Conservation (phyloP, 2,797 vertebrate species). For the Linurgus olivaceus region DNA sequence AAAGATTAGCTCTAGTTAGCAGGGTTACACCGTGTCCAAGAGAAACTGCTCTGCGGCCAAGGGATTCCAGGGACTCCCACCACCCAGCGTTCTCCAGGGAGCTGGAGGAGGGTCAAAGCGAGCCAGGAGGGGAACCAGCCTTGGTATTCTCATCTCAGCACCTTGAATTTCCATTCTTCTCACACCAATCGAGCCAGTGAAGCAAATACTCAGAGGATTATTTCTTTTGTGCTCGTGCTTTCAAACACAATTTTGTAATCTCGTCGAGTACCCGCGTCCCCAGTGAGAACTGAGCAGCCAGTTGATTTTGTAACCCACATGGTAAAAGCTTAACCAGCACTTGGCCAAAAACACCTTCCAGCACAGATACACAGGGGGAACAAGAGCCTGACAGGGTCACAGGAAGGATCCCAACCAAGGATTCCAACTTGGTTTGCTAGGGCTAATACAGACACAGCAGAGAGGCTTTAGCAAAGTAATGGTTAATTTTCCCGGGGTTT, state of each 20-base stretch:
- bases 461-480: conserved; percentile 51
- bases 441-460: neutral
- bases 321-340: conserved; percentile 46
- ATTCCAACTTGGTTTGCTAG: neutral
- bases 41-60: neutral
- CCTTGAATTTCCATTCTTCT: conserved; percentile 62
- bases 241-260: conserved; percentile 68
- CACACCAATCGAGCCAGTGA: conserved; percentile 57
- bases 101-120: accelerated
- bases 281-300: conserved; percentile 45
- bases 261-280: conserved; percentile 48
- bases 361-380: neutral
- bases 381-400: neutral
- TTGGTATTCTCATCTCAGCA: conserved; percentile 29
- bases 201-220: conserved; percentile 72
- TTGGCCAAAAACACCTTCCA: neutral
- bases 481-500: conserved; percentile 53
- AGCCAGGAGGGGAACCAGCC: neutral
- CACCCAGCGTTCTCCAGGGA: neutral
- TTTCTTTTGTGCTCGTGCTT: conserved; percentile 65
- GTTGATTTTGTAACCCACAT: conserved; percentile 43
- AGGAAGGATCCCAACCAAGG: neutral
- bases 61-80: neutral
- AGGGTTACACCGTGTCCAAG: neutral
- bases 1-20: neutral